Evolutionary conservation across 2,113 vertebrate genomes (phyloP), one percentile per base, ranked within the genome.

Genomic region (Thinocorus orbignyianus): DNA sequence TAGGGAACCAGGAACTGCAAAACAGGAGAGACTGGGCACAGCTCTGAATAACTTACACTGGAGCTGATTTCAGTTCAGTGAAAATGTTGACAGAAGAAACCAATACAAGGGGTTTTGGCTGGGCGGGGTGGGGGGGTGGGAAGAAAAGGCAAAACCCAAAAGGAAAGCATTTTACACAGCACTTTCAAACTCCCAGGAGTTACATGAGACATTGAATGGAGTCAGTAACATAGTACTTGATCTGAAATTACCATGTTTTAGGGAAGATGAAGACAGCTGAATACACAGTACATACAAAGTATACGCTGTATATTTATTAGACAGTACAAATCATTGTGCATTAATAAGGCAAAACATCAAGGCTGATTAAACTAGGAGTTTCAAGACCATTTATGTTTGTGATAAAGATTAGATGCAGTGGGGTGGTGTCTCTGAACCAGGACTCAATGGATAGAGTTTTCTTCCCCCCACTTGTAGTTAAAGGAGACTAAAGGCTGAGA

Each of bases 291-390:
- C 98, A 96, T 97, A 98, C 95, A 93, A 97, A 98, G 97, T 91
- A 94, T 71, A 96, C 94, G 97, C 97, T 84, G 97, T 86, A 97
- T 96, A 96, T 98, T 98, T 98, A 97, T 98, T 98, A 70, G 98
- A 98, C 98, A 98, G 97, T 98, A 99, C 98, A 98, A 98, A 98
- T 98, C 97, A 97, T 98, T 99, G 99, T 99, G 99, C 99, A 97
- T 98, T 97, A 97, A 98, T 99, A 99, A 99, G 99, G 99, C 99
- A 99, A 97, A 98, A 99, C 98, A 99, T 98, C 98, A 98, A 99
- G 98, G 98, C 98, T 97, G 95, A 96, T 95, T 98, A 95, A 98
- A 98, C 98, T 97, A 98, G 98, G 98, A 97, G 90, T 98, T 98
- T 98, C 98, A 98, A 98, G 98, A 98, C 98, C 97, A 96, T 98